A percentile compares a stretch with the other conserved stretches of the same genome.
Evolutionary conservation across 1,140 invertebrate species (phyloP).

Genomic region (Hylyphantes graminicola): DNA sequence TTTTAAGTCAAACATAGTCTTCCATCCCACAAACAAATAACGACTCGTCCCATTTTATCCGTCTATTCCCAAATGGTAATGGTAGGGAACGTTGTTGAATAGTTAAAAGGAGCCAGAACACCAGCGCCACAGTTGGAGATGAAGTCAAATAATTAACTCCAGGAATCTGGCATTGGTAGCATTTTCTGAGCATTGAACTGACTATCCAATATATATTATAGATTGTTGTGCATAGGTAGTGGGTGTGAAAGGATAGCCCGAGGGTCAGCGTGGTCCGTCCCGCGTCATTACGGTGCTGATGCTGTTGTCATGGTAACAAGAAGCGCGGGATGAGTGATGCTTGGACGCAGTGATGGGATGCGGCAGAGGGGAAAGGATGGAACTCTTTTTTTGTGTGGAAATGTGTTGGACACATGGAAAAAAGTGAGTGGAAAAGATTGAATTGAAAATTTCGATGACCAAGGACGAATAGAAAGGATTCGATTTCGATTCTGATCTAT

Average conservation of each 20-base stretch:
- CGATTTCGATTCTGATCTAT: too few species aligned
- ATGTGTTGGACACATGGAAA: neutral
- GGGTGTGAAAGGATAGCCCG: slow-evolving; percentile 50
- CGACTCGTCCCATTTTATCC: too few species aligned
- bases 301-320: slow-evolving; percentile 43
- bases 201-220: too few species aligned
- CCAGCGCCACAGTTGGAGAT: too few species aligned
- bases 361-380: slow-evolving; percentile 12
- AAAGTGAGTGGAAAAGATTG: neutral
- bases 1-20: too few species aligned
- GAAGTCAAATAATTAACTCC: too few species aligned
- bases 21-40: too few species aligned
- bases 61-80: too few species aligned
- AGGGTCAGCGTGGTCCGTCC: slow-evolving; percentile 14
- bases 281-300: slow-evolving; percentile 45
- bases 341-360: neutral
- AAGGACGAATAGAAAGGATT: neutral
- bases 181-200: too few species aligned
- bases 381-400: neutral
- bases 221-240: slow-evolving; percentile 33
- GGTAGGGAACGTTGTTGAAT: too few species aligned
- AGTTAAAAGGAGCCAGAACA: too few species aligned
- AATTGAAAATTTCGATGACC: neutral
- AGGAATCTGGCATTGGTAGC: too few species aligned
- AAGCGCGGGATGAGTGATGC: slow-evolving; percentile 46